Evolutionary conservation across 2,888 invertebrate species (phyloP).

Genomic region (Saturnia pavonia): DNA sequence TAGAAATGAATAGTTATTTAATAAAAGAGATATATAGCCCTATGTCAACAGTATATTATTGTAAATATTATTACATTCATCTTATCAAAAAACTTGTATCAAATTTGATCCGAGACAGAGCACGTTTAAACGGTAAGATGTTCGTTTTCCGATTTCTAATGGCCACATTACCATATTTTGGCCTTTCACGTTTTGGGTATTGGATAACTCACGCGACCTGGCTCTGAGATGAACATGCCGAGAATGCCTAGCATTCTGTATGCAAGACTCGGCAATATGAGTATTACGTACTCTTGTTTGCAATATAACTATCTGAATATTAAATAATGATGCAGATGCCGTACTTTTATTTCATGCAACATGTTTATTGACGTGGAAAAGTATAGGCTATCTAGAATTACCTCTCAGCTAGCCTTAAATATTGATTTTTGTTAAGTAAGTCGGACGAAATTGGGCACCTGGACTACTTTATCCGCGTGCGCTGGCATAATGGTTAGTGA

Average conservation of each 20-base stretch:
- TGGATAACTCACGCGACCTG: constrained; percentile 61
- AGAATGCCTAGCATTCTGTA: constrained; percentile 9
- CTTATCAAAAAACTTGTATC: constrained; percentile 36
- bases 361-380: too few species aligned
- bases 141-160: constrained; percentile 72
- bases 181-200: constrained; percentile 68
- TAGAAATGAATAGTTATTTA: too few species aligned
- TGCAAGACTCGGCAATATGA: background rate
- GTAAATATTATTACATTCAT: constrained; percentile 22
- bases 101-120: constrained; percentile 40
- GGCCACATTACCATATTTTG: constrained; percentile 68
- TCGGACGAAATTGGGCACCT: too few species aligned
- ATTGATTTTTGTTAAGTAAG: too few species aligned
- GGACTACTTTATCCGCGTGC: too few species aligned
- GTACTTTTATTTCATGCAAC: background rate
- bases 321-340: background rate
- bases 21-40: too few species aligned
- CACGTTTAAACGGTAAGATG: constrained; percentile 44
- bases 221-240: constrained; percentile 12
- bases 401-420: too few species aligned
- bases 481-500: too few species aligned
- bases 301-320: background rate
- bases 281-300: background rate
- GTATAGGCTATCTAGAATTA: too few species aligned
- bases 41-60: too few species aligned